These are phyloP conservation scores for Macrotrachela quadricornifera DNA, from an alignment of 1,140 invertebrate genomes.

Conservation along the genomic window DNA sequence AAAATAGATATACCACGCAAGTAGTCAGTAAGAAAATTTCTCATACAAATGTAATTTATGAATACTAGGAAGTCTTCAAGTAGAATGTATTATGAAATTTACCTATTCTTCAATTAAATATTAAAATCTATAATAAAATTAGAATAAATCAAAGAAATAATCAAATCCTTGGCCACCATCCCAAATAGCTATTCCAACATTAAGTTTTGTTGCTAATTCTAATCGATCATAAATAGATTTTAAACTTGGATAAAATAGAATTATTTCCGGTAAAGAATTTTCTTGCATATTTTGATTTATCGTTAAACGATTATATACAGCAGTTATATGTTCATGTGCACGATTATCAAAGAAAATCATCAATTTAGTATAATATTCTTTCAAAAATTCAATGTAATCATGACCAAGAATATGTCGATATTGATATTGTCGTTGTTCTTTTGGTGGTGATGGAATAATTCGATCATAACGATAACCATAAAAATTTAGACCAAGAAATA, in stretches of 20 bases:
- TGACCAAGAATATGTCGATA: background rate
- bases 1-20: no score
- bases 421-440: background rate
- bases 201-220: constrained; percentile 51
- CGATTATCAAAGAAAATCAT: background rate
- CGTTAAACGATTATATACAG: background rate
- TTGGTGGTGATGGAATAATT: constrained; percentile 36
- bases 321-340: background rate
- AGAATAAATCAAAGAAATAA: constrained; percentile 81
- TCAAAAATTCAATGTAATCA: constrained; percentile 30
- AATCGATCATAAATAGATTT: constrained; percentile 57
- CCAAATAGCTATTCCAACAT: constrained; percentile 65
- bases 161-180: constrained; percentile 78
- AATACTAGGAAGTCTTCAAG: no score
- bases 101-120: no score
- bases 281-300: background rate
- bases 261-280: constrained; percentile 11
- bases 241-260: constrained; percentile 67
- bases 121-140: no score
- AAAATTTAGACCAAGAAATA: constrained; percentile 71
- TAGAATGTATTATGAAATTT: no score
- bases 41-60: no score
- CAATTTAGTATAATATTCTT: constrained; percentile 28
- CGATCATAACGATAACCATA: constrained; percentile 65
- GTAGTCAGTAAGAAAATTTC: no score